These are phyloP conservation scores for Anisognathus igniventris DNA, from an alignment of 2,797 vertebrate genomes.

Conservation along the genomic window DNA sequence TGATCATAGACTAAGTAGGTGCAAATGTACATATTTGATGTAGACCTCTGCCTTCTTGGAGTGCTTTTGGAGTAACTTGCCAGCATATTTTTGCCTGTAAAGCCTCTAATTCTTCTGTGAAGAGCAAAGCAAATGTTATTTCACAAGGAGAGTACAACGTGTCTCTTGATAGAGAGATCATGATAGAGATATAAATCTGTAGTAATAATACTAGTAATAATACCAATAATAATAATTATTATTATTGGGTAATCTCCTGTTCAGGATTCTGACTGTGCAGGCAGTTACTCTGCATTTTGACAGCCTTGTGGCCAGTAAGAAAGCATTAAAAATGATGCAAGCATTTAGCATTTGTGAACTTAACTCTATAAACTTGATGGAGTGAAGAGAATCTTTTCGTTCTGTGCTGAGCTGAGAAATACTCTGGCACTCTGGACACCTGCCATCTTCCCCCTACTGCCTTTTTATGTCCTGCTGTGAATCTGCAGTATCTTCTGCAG, in stretches of 20 bases:
- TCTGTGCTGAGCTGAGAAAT: conserved; percentile 65
- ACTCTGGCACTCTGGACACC: conserved; percentile 52
- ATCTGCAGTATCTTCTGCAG: conserved; percentile 49
- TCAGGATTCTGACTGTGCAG: not conserved
- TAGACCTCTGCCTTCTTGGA: not conserved
- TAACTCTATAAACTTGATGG: conserved; percentile 65
- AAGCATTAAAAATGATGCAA: conserved; percentile 42
- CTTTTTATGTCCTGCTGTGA: conserved; percentile 58
- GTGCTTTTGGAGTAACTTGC: not conserved
- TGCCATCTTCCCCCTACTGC: conserved; percentile 58
- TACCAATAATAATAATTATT: not conserved
- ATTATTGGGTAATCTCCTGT: conserved; percentile 22
- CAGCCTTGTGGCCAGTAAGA: conserved; percentile 13
- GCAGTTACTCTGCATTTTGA: conserved; percentile 29
- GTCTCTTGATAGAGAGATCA: not conserved
- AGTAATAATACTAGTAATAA: not conserved
- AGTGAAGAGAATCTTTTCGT: conserved; percentile 60
- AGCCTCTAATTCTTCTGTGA: not conserved
- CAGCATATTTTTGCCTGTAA: not conserved
- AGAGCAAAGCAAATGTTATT: conserved; percentile 24
- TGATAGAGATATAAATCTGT: not conserved
- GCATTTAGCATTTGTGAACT: conserved; percentile 58
- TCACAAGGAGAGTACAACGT: not conserved
- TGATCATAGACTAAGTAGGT: not conserved
- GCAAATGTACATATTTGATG: not conserved